Evolutionary conservation across 2,113 vertebrate genomes (phyloP).

Genomic region (Taxidea taxus): DNA sequence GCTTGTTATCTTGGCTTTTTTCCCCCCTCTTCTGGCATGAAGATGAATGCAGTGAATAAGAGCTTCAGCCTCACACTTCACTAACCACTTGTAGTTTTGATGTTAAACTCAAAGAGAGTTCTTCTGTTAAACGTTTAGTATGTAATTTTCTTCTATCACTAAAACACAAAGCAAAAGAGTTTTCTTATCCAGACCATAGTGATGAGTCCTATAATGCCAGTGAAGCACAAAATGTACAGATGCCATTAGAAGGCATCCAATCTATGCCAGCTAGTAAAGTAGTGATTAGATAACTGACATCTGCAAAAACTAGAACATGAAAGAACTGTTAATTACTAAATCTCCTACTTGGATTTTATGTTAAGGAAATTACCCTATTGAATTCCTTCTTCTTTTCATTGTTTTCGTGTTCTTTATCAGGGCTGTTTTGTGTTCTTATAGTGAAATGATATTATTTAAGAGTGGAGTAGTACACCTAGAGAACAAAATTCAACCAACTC

Average conservation of each 20-base stretch:
- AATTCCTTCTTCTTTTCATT: neutral
- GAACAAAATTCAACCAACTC: neutral
- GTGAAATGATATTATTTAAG: neutral
- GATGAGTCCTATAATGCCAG: constrained; percentile 67
- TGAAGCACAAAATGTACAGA: constrained; percentile 76
- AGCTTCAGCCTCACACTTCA: neutral
- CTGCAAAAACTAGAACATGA: constrained; percentile 60
- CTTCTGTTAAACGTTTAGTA: constrained; percentile 63
- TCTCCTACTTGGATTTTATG: constrained; percentile 50
- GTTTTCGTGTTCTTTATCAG: neutral
- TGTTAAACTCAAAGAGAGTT: constrained; percentile 19
- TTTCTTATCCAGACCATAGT: constrained; percentile 65
- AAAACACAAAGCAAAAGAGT: constrained; percentile 54
- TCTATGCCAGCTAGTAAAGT: constrained; percentile 72
- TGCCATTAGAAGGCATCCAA: constrained; percentile 71
- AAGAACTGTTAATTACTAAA: constrained; percentile 70
- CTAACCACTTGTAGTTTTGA: constrained; percentile 54
- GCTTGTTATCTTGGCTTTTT: constrained; percentile 46
- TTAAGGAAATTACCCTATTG: constrained; percentile 64
- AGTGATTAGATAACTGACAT: constrained; percentile 72
- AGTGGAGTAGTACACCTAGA: neutral
- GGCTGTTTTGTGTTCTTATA: neutral
- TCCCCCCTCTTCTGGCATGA: neutral
- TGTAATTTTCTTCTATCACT: constrained; percentile 66
- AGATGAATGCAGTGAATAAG: neutral